phyloP scores from a whole-genome alignment of 2,888 invertebrate species.

The Nephrotoma flavescens region DNA sequence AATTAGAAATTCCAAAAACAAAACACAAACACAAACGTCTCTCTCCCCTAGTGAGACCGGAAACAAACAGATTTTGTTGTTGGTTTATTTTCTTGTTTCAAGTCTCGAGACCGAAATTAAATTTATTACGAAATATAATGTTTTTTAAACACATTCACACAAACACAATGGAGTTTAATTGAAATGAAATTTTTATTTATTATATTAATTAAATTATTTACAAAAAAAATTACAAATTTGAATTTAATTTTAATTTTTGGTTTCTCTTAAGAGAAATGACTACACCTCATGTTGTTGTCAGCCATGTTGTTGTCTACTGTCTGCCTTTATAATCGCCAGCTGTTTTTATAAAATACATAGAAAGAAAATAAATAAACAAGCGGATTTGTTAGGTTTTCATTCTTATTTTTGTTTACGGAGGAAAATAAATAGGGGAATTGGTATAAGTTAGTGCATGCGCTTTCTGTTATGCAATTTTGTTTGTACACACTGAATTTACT shows the following conservation, averaged over 20 bases:
- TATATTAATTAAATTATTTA: background rate
- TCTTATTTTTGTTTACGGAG: background rate
- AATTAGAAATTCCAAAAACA: background rate
- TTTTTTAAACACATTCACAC: background rate
- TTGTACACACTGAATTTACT: background rate
- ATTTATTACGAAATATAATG: background rate
- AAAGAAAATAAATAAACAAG: background rate
- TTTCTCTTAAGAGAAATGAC: constrained; percentile 1
- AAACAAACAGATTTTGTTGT: background rate
- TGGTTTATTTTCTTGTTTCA: background rate
- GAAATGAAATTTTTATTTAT: background rate
- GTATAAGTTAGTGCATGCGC: background rate
- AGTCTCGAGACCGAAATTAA: background rate
- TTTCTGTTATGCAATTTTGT: background rate
- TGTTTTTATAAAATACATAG: background rate
- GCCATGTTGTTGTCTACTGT: constrained; percentile 4
- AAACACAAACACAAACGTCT: background rate
- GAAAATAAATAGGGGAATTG: background rate
- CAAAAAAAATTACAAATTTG: background rate
- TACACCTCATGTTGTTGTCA: background rate
- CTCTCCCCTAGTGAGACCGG: constrained; percentile 2
- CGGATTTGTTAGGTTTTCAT: background rate
- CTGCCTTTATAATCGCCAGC: background rate
- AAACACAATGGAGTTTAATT: background rate
- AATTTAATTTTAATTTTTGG: background rate